Percentiles rank a stretch among this genome's conserved stretches.
Conservation (phyloP, 2,888 invertebrate species). For the Agrochola lychnidis region DNA sequence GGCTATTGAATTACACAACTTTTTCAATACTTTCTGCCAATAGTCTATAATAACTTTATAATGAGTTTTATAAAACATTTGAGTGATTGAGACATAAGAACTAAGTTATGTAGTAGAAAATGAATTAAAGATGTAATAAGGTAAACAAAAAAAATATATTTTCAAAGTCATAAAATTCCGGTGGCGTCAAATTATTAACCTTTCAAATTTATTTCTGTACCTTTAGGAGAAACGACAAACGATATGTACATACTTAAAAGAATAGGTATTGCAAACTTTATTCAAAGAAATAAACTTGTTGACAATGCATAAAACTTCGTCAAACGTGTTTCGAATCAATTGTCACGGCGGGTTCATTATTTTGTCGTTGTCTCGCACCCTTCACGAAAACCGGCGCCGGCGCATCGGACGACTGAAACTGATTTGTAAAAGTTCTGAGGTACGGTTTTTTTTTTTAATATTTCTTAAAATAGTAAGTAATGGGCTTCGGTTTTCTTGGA, state of each 20-base stretch:
- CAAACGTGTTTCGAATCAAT: constrained; percentile 61
- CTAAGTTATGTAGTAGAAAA: background rate
- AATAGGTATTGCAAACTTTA: background rate
- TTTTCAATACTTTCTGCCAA: background rate
- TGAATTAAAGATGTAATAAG: background rate
- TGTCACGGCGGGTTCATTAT: constrained; percentile 60
- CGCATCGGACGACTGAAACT: constrained; percentile 51
- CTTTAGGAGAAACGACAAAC: background rate
- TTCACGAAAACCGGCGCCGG: constrained; percentile 48
- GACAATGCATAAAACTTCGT: constrained; percentile 48
- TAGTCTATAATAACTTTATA: background rate
- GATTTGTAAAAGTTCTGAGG: constrained; percentile 24
- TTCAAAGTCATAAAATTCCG: background rate
- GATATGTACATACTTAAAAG: background rate
- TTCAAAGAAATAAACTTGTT: constrained; percentile 26
- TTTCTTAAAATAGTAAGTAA: background rate
- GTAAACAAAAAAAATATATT: background rate
- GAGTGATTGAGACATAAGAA: background rate
- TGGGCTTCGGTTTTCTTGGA: background rate
- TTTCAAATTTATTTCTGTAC: background rate
- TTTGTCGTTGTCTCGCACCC: constrained; percentile 41
- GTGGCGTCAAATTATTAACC: background rate
- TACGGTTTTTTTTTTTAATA: constrained; percentile 1
- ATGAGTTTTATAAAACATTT: background rate
- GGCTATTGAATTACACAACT: background rate